phyloP scores from a whole-genome alignment of 2,888 invertebrate species.

The Patella depressa region DNA sequence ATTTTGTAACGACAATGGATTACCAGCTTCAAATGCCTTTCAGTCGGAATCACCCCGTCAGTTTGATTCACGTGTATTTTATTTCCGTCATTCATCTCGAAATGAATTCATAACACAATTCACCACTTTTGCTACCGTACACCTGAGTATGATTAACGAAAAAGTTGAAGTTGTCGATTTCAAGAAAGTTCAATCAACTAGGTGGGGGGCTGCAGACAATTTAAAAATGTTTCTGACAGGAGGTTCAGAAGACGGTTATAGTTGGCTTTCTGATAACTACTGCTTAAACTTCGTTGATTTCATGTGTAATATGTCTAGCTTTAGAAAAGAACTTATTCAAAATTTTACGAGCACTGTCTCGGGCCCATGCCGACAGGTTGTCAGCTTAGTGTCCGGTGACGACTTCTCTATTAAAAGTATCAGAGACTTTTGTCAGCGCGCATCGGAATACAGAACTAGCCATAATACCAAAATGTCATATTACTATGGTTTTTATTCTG shows the following conservation, averaged over 20 bases:
- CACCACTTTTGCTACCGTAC: constrained; percentile 1
- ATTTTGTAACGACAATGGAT: not conserved
- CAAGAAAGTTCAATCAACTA: constrained; percentile 20
- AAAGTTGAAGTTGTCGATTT: constrained; percentile 13
- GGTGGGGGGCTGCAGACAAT: constrained; percentile 17
- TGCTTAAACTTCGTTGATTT: constrained; percentile 22
- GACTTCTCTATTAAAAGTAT: not conserved
- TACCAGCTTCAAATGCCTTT: not conserved
- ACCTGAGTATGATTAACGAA: constrained; percentile 1
- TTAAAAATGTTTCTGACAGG: constrained; percentile 11
- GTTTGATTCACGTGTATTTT: not conserved
- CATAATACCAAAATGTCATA: not conserved
- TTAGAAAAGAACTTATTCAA: constrained; percentile 2
- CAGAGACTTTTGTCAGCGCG: not conserved
- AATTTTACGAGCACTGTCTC: not conserved
- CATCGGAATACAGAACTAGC: not conserved
- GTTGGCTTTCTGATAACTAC: not conserved
- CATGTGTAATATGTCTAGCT: constrained; percentile 18
- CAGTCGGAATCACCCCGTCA: not conserved
- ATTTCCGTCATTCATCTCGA: not conserved
- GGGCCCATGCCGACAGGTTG: not conserved
- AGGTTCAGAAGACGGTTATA: not conserved
- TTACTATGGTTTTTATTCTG: constrained; percentile 7
- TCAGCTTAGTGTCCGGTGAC: not conserved
- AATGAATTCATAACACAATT: constrained; percentile 1